Evolutionary conservation across 2,888 invertebrate species (phyloP).

Genomic region (Tinea semifulvella): DNA sequence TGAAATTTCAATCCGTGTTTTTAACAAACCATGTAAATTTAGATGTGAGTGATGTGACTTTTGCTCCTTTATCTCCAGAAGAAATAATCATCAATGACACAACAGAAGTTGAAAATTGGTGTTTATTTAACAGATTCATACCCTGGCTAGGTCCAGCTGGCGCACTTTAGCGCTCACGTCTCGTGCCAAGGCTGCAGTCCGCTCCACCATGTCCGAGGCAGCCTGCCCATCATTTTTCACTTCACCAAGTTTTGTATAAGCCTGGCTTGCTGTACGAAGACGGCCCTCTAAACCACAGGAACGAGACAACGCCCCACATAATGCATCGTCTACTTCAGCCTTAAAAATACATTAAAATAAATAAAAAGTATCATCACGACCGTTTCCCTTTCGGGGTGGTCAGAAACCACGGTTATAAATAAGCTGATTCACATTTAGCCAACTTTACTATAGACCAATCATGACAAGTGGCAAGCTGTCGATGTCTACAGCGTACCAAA

Average conservation of each 20-base stretch:
- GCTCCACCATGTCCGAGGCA: conserved; percentile 84
- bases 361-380: neutral
- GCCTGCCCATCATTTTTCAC: conserved; percentile 82
- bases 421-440: no score
- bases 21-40: no score
- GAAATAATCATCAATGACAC: no score
- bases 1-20: no score
- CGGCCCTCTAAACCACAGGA: conserved; percentile 82
- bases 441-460: no score
- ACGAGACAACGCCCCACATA: conserved; percentile 76
- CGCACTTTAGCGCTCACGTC: conserved; percentile 96
- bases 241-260: conserved; percentile 80
- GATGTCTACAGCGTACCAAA: no score
- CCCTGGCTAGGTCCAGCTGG: conserved; percentile 90
- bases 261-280: conserved; percentile 80
- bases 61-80: no score
- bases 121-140: conserved; percentile 42
- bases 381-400: no score
- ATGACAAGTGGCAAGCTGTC: no score
- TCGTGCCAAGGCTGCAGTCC: conserved; percentile 88
- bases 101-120: no score
- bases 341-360: conserved; percentile 33
- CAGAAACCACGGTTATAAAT: no score
- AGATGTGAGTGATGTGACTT: no score
- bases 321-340: conserved; percentile 74